These are phyloP conservation scores for Mastomys natalensis DNA, from an alignment of 2,113 vertebrate species.

Conservation along the genomic window DNA sequence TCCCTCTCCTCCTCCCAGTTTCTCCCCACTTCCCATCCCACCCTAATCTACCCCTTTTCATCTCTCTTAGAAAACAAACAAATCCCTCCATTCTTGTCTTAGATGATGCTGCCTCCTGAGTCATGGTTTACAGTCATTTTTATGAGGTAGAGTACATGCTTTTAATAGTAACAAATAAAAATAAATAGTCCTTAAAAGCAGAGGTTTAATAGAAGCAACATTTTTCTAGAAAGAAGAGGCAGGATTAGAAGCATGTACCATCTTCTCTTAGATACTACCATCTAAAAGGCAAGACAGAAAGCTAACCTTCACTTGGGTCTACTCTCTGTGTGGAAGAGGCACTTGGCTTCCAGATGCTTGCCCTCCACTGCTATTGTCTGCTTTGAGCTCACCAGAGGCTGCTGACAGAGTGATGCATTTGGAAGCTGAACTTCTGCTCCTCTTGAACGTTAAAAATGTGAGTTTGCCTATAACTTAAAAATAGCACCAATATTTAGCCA, in stretches of 20 bases:
- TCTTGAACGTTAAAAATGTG: conserved; percentile 77
- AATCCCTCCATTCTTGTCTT: background rate
- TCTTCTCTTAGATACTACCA: background rate
- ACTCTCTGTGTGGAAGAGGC: background rate
- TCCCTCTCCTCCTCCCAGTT: background rate
- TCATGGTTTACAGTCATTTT: background rate
- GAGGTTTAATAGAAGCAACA: background rate
- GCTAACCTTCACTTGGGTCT: background rate
- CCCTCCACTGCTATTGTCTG: conserved; percentile 55
- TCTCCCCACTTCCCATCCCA: background rate
- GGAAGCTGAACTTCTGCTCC: conserved; percentile 70
- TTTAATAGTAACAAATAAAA: background rate
- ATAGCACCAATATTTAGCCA: conserved; percentile 79
- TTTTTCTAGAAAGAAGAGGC: background rate
- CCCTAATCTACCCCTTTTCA: background rate
- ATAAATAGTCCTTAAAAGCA: background rate
- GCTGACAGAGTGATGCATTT: conserved; percentile 60
- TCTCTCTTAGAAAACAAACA: background rate
- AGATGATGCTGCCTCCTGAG: background rate
- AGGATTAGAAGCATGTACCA: background rate
- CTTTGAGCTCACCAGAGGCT: conserved; percentile 65
- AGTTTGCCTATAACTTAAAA: conserved; percentile 78
- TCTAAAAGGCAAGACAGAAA: conserved; percentile 11
- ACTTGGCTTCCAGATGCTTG: conserved; percentile 61
- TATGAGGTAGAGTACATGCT: background rate